These are phyloP conservation scores for Actenoides lindsayi DNA, from an alignment of 2,113 vertebrate genomes.

Conservation along the genomic window DNA sequence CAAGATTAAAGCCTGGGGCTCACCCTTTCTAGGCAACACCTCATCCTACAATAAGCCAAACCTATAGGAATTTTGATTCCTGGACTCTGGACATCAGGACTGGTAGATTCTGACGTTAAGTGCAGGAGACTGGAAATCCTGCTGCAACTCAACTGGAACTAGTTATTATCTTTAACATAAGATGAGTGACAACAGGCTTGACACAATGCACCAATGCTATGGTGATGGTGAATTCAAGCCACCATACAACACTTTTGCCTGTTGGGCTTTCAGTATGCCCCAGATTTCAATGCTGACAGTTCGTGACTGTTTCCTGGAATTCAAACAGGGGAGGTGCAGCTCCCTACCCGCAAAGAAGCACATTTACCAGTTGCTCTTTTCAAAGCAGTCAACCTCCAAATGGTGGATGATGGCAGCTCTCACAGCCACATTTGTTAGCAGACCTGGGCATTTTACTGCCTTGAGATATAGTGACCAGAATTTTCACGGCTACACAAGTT, in stretches of 20 bases:
- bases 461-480: background rate
- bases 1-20: background rate
- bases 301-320: background rate
- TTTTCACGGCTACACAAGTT: background rate
- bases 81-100: background rate
- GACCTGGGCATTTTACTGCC: background rate
- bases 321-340: background rate
- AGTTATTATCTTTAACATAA: background rate
- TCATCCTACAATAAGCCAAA: background rate
- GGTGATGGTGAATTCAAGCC: background rate
- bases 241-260: background rate
- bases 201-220: background rate
- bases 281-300: background rate
- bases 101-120: fast-evolving
- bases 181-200: background rate
- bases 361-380: background rate
- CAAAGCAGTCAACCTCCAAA: background rate
- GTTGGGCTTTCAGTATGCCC: background rate
- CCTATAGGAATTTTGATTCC: no score
- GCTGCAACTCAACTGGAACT: background rate
- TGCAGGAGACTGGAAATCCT: background rate
- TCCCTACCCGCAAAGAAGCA: background rate
- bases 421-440: background rate
- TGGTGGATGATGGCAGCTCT: background rate
- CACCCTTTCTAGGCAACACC: background rate